These are phyloP conservation scores for Troilus luridus DNA, from an alignment of 2,888 invertebrate species.

Conservation along the genomic window DNA sequence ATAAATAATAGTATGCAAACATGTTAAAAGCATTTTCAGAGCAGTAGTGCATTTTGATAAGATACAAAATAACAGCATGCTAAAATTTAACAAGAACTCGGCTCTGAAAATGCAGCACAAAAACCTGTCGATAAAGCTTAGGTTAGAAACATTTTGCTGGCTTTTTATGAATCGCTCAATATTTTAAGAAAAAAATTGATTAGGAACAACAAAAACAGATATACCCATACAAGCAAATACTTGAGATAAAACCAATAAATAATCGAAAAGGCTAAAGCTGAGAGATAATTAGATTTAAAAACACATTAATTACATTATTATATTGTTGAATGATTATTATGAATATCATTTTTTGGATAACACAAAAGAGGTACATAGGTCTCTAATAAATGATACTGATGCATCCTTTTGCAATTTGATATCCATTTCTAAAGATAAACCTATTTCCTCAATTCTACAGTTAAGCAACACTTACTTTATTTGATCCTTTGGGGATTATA, in stretches of 20 bases:
- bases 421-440: too few species aligned
- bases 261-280: not conserved
- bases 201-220: not conserved
- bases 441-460: not conserved
- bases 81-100: not conserved
- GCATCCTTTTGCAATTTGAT: too few species aligned
- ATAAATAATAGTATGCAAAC: conserved; percentile 17
- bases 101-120: conserved; percentile 14
- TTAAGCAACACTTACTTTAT: not conserved
- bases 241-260: not conserved
- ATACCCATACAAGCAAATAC: not conserved
- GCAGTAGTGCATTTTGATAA: not conserved
- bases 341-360: not conserved
- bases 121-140: not conserved
- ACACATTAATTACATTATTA: not conserved
- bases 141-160: not conserved
- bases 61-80: not conserved
- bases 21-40: conserved; percentile 40
- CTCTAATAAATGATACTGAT: too few species aligned
- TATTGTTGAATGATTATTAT: not conserved
- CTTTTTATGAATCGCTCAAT: not conserved
- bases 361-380: not conserved
- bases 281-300: not conserved
- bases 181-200: not conserved
- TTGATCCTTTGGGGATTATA: not conserved